These are phyloP conservation scores for Scaptomyza polygonia DNA, from an alignment of 2,888 invertebrate genomes.

Conservation along the genomic window DNA sequence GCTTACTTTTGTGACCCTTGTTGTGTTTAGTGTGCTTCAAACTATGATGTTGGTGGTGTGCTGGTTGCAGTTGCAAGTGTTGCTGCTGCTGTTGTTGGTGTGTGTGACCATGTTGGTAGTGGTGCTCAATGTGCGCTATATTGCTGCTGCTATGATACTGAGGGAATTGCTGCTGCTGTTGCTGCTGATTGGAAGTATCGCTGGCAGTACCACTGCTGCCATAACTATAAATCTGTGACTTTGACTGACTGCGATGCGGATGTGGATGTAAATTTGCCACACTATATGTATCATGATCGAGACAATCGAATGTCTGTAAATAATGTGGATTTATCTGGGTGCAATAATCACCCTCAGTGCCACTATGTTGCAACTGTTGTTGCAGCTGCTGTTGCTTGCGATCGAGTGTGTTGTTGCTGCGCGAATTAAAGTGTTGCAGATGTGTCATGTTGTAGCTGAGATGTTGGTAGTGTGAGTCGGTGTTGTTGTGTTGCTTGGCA, in stretches of 20 bases:
- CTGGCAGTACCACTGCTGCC: constrained; percentile 78
- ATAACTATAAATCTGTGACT: constrained; percentile 81
- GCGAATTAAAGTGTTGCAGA: constrained; percentile 73
- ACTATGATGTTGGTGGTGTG: constrained; percentile 68
- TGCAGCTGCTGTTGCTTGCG: constrained; percentile 56
- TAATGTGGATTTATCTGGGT: constrained; percentile 82
- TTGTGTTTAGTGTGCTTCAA: constrained; percentile 76
- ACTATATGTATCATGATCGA: constrained; percentile 82
- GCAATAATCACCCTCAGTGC: constrained; percentile 66
- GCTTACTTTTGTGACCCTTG: constrained; percentile 71
- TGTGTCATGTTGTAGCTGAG: constrained; percentile 62
- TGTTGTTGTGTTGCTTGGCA: constrained; percentile 54
- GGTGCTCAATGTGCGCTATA: constrained; percentile 77
- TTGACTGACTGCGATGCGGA: constrained; percentile 81
- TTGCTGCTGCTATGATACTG: constrained; percentile 73
- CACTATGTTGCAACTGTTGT: constrained; percentile 28
- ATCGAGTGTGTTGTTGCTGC: constrained; percentile 75
- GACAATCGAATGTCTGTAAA: constrained; percentile 81
- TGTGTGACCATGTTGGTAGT: constrained; percentile 68
- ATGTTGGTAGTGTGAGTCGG: constrained; percentile 71
- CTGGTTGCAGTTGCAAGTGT: constrained; percentile 18
- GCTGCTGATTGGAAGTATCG: constrained; percentile 66
- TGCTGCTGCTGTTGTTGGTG: constrained; percentile 41
- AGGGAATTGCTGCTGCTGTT: constrained; percentile 48
- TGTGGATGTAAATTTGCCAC: constrained; percentile 71